Evolutionary conservation across 2,113 vertebrate species (phyloP), one percentile per base, ranked within the genome.

Genomic region (Cervus canadensis): DNA sequence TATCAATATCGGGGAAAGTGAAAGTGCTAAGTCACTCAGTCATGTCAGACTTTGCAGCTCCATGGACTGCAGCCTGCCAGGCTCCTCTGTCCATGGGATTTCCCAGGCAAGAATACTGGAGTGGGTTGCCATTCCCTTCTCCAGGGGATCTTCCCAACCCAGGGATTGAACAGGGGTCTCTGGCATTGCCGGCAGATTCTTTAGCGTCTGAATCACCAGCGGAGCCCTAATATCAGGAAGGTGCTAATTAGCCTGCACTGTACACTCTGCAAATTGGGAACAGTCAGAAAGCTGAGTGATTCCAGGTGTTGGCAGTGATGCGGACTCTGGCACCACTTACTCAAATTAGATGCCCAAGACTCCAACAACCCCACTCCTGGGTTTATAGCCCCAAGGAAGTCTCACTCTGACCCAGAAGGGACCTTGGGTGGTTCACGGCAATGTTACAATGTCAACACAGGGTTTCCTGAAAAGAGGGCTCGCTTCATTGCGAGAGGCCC

Each of bases 391-490:
- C 57, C 3, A 45, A 57, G 57, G 25, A 43, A 62, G 2, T 19
- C 54, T 10, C 81, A 36, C 30, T 7, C 43, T 52, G 28, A 23
- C 45, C 26, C 19, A 8, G 21, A 2, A 25, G 33, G 16, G 17
- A 26, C 30, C 14, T 0, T 2, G 33, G 71, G 19, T 2, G 1
- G 1, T 1, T 25, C 3, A 4, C 36, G 1, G 1, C 6, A 16
- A 43, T 21, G 6, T 11, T 2, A 28, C n/a, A 13, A 12, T 0
- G 14, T 12, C 9, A 33, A 7, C 1, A 21, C n/a, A 9, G 15
- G 5, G 19, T 12, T 17, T 48, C 26, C 6, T 6, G 2, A 82
- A 23, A 48, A 11, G 15, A 71, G 40, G 83, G 17, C 25, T 57
- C 30, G 2, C 8, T 54, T 5, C 16, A 1, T 1, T 0, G 8